Base-by-base conservation (phyloP, 2,113 vertebrate genomes). In the Spermophilus dauricus region DNA sequence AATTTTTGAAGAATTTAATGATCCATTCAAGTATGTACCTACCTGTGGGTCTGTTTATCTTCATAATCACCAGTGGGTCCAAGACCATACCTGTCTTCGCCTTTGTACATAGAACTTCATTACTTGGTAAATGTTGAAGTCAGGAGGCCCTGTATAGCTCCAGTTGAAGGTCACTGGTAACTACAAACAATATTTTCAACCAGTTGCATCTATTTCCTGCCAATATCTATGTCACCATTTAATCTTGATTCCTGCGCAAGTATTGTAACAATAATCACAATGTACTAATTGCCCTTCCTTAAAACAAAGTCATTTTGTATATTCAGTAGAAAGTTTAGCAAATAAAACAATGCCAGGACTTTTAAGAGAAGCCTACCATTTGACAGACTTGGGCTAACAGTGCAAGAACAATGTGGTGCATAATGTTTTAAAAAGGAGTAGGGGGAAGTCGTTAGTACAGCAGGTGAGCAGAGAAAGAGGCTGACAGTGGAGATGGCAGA, bases 231-330 rank as follows among this genome's bases (percentile, higher is more conserved):
- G 18, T 86, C 81, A 80, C 45, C 26, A 26, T 78, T 78, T 86
- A 53, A 82, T 86, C 87, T 84, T 89, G 32, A 93, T 84, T 88
- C 53, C 72, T 97, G 28, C 53, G 26, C 61, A 65, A 56, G 28
- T 63, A 45, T 56, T 18, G 8, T 89, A 34, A 72, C 56, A 95
- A 32, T 63, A 63, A 87, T 39, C 67, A 72, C 72, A 84, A 42
- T 63, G n/a, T 63, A 45, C 32, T 83, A 56, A 65, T 20, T 75
- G 37, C 75, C 61, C 56, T 83, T 34, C n/a, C n/a, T 69, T 95
- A 81, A 42, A 58, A 80, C 18, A 81, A 86, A 42, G 4, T 30
- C 32, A 30, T 69, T 93, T 86, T 80, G 63, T 28, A 6, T 90
- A 70, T 76, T 75, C 81, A 90, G 24, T 53, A 32, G 51, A 34